Conservation (phyloP, 2,888 invertebrate genomes). For the Oegoconia quadripuncta region DNA sequence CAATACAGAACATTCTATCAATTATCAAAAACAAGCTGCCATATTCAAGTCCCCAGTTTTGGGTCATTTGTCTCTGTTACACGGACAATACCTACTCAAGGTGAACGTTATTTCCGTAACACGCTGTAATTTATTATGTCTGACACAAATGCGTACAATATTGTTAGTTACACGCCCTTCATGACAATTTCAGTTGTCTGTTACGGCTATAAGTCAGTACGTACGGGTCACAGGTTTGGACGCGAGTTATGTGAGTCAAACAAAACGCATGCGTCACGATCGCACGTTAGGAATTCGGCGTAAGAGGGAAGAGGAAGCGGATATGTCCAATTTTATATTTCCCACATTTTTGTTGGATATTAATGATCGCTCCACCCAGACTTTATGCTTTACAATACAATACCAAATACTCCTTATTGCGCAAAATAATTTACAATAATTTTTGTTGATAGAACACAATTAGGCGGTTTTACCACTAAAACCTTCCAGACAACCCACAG, state of each 20-base stretch:
- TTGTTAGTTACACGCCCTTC: constrained; percentile 39
- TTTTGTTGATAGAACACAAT: too few relatives aligned
- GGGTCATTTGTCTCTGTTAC: constrained; percentile 46
- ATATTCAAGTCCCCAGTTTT: constrained; percentile 31
- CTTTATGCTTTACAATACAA: too few relatives aligned
- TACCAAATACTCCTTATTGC: too few relatives aligned
- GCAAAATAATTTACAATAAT: too few relatives aligned
- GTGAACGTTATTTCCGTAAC: constrained; percentile 45
- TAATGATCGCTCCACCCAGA: too few relatives aligned
- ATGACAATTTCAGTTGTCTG: constrained; percentile 44
- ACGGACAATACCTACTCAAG: constrained; percentile 40
- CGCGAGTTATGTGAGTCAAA: constrained; percentile 44
- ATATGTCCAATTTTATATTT: too few relatives aligned
- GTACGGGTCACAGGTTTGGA: too few relatives aligned
- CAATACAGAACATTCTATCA: constrained; percentile 19
- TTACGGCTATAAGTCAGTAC: constrained; percentile 32
- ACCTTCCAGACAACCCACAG: too few relatives aligned
- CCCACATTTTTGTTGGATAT: too few relatives aligned
- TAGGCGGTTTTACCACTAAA: too few relatives aligned
- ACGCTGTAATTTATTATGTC: constrained; percentile 30
- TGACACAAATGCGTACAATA: constrained; percentile 16
- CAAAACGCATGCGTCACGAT: constrained; percentile 49
- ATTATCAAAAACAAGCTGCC: constrained; percentile 30
- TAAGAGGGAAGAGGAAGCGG: constrained; percentile 12
- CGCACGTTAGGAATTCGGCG: constrained; percentile 10